Percentiles rank a stretch among this genome's conserved stretches.
Evolutionary conservation across 1,140 invertebrate species (phyloP).

Genomic region (Aphelenchoides avenae): DNA sequence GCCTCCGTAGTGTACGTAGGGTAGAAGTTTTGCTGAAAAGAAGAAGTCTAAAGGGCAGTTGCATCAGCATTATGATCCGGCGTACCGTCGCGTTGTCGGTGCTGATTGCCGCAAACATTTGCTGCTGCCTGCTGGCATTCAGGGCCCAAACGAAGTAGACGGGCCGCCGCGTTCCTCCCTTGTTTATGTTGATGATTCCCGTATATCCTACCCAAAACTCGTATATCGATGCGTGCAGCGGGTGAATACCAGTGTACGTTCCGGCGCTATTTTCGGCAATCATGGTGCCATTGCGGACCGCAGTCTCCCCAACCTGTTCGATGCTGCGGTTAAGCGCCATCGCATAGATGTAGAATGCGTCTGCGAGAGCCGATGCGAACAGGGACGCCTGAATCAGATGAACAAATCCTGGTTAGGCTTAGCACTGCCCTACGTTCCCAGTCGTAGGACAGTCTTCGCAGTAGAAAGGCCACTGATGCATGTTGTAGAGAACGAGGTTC

Average conservation of each 20-base stretch:
- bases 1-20: too few relatives aligned
- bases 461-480: constrained; percentile 35
- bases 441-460: constrained; percentile 21
- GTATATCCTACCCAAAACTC: not conserved
- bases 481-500: constrained; percentile 17
- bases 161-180: not conserved
- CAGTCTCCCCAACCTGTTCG: not conserved
- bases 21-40: too few relatives aligned
- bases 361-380: constrained; percentile 22
- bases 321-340: constrained; percentile 5
- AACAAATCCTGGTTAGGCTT: constrained; percentile 46
- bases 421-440: not conserved
- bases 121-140: not conserved
- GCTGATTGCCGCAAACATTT: not conserved
- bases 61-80: too few relatives aligned
- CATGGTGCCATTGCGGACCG: constrained; percentile 3
- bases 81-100: constrained; percentile 3
- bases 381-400: constrained; percentile 13
- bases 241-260: not conserved
- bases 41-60: too few relatives aligned
- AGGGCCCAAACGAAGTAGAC: constrained; percentile 1
- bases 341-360: constrained; percentile 31
- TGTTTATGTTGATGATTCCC: not conserved
- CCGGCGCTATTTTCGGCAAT: not conserved
- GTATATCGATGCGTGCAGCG: not conserved